Evolutionary conservation across 2,113 vertebrate genomes (phyloP), one percentile per base, ranked within the genome.

Genomic region (Centrocercus urophasianus): DNA sequence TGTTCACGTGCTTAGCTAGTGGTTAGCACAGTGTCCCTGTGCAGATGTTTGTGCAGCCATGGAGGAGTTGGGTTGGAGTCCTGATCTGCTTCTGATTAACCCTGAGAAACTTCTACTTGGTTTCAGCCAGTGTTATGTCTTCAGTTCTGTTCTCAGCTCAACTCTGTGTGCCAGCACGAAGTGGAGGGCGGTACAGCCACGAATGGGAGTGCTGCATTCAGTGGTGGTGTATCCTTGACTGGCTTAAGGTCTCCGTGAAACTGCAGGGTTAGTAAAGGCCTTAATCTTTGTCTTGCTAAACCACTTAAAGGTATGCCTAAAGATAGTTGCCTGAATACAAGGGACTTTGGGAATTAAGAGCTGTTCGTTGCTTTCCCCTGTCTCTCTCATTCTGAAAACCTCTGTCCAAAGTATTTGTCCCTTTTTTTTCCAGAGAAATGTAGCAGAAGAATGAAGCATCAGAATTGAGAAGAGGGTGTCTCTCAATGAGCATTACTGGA

Each of bases 401-500:
- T 38, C n/a, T 24, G 18, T 38, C 38, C 75, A 11, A 40, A 48
- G 32, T 77, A 32, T 91, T 76, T 59, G 50, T 75, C 28, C 25
- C 52, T 70, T 78, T 80, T 78, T 80, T 67, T 22, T 52, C 63
- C 4, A 61, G 57, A 78, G 61, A 54, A 78, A 47, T 56, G 6
- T 61, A 83, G 60, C 22, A 21, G 32, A 60, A 52, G 30, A 81
- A 50, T 12, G 47, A 75, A 84, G 52, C 48, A 54, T 57, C 73
- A 28, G n/a, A 72, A 61, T 64, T 38, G 40, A 64, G 48, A 64
- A 61, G 34, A 30, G 20, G 54, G 48, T 13, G 10, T 78, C 38
- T 88, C 27, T 38, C 0, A 54, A 0, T 47, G 32, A 64, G 8
- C 0, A 1, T 60, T 64, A 34, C 2, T n/a, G 52, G 52, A 9